Evolutionary conservation across 1,140 invertebrate species (phyloP), one percentile per base, ranked within the genome.

Genomic region (Agraylea sexmaculata): DNA sequence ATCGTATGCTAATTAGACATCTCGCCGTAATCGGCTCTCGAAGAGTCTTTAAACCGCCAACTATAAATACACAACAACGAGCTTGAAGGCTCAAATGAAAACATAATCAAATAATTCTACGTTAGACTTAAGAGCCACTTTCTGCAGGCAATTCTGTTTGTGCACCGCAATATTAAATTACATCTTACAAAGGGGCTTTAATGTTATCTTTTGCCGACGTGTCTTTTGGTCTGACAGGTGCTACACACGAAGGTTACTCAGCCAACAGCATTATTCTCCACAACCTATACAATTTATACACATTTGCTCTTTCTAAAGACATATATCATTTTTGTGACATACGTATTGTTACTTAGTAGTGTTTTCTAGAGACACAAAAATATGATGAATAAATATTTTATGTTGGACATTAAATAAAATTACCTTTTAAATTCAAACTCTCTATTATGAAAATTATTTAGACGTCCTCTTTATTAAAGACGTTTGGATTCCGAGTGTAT

Each of bases 91-190:
- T n/a, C 12, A 30, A n/a, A 5, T 30, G 12, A 30, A 5, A 11
- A 30, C 11, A 30, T 13, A 30, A 13, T 30, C 16, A 4, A 11
- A 30, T 30, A 4, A 11, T 30, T 4, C 11, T 5, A 30, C 16
- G 16, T 30, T 30, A 13, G 16, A 30, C 16, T 30, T 30, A 30
- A 11, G 3, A 16, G 16, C 19, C 12, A 5, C 13, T 4, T 23
- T 3, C 22, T n/a, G 19, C 35, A 22, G 20, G 15, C 17, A 21
- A 32, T 23, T 42, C 27, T 30, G 28, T 27, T 42, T 29, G 32
- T 33, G 39, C 39, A 20, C 23, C 37, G 32, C 40, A 42, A 36
- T 42, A 42, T 42, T 42, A 42, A 22, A 42, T 42, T 42, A 42
- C 33, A 11, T 25, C 13, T 21, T 36, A 42, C 40, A 38, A 23